A percentile compares a stretch with the other conserved stretches of the same genome.
Conservation (phyloP, 2,113 vertebrate genomes). For the Spermophilus dauricus region DNA sequence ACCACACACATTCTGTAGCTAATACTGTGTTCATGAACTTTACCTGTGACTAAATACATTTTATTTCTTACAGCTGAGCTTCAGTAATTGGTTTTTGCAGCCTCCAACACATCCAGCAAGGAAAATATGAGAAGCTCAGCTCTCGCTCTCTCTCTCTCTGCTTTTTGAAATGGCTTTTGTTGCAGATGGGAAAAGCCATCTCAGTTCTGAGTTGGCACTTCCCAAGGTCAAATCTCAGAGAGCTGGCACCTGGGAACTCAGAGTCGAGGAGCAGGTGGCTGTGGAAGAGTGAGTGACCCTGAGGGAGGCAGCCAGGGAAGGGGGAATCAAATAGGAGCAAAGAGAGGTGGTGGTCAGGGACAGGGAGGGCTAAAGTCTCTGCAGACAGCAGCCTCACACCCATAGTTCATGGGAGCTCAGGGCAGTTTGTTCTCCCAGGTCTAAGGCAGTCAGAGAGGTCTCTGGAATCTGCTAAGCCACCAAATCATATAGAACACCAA, state of each 20-base stretch:
- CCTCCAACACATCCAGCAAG: conserved; percentile 68
- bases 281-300: conserved; percentile 52
- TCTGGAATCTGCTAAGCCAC: conserved; percentile 55
- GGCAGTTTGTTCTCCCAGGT: not conserved
- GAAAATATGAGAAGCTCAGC: conserved; percentile 54
- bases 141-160: not conserved
- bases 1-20: conserved; percentile 64
- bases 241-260: conserved; percentile 51
- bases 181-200: conserved; percentile 73
- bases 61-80: conserved; percentile 77
- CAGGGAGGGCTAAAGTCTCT: not conserved
- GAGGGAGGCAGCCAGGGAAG: not conserved
- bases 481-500: conserved; percentile 40
- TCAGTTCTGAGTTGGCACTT: conserved; percentile 65
- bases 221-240: conserved; percentile 70
- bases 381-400: not conserved
- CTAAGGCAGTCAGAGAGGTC: conserved; percentile 30
- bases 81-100: conserved; percentile 70
- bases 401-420: not conserved
- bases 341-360: not conserved
- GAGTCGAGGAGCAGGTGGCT: conserved; percentile 69
- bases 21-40: conserved; percentile 73
- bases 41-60: conserved; percentile 74
- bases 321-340: not conserved
- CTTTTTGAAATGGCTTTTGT: conserved; percentile 71